Evolutionary conservation across 92 coral and sea anemone genomes (phyloP).

Genomic region (Epizoanthus illoricatus): DNA sequence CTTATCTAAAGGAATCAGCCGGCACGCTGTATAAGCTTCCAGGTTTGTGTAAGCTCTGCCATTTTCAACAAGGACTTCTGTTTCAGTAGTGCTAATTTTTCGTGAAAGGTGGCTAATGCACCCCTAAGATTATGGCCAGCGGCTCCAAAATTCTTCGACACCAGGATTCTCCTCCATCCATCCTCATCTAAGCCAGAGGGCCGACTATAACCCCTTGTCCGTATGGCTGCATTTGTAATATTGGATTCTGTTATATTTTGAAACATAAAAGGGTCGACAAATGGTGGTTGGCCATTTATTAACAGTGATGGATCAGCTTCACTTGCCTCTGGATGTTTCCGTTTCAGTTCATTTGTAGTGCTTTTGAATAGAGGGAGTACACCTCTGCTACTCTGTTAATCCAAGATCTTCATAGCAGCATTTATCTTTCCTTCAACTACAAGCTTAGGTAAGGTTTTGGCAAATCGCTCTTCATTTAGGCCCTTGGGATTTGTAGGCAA

Average conservation of each 20-base stretch:
- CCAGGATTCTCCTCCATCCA: constrained; percentile 37
- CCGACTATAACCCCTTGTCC: constrained; percentile 12
- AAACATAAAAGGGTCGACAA: too few species aligned
- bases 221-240: constrained; percentile 34
- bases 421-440: constrained; percentile 27
- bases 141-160: too few species aligned
- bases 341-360: constrained; percentile 46
- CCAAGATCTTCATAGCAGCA: constrained; percentile 46
- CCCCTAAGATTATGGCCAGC: too few species aligned
- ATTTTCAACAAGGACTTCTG: too few species aligned
- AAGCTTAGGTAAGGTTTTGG: constrained; percentile 41
- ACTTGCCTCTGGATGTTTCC: constrained; percentile 46
- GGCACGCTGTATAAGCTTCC: constrained; percentile 29
- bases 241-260: constrained; percentile 28
- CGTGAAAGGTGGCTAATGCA: too few species aligned
- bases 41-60: too few species aligned
- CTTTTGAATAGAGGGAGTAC: constrained; percentile 46
- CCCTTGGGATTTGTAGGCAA: constrained; percentile 41
- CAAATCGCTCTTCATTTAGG: constrained; percentile 29
- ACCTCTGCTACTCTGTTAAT: constrained; percentile 29
- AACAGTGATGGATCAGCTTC: constrained; percentile 43
- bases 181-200: constrained; percentile 28
- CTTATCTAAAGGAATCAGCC: constrained; percentile 32
- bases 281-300: constrained; percentile 25
- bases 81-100: too few species aligned